Evolutionary conservation across 1,140 invertebrate species (phyloP).

Genomic region (Spodoptera litura): DNA sequence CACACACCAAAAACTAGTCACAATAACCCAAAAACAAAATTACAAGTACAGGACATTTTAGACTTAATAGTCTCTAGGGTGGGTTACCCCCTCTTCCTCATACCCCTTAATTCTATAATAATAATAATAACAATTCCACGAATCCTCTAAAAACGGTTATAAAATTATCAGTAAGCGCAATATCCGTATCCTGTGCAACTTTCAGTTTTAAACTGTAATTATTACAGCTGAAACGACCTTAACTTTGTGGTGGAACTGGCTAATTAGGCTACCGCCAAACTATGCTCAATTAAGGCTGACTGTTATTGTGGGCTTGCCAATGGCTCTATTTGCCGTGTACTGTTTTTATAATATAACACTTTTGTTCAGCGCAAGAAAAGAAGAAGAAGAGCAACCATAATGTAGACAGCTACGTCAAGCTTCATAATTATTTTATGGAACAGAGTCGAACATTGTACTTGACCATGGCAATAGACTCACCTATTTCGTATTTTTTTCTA

Average conservation of each 20-base stretch:
- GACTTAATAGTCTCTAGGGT: not conserved
- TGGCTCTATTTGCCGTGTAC: not conserved
- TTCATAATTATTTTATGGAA: too few relatives aligned
- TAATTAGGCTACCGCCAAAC: conserved; percentile 22
- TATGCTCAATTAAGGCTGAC: not conserved
- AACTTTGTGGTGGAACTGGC: not conserved
- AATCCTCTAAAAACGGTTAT: conserved; percentile 13
- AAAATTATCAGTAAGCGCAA: conserved; percentile 32
- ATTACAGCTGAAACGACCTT: not conserved
- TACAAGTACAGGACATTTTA: not conserved
- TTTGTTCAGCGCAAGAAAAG: not conserved
- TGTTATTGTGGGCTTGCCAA: conserved; percentile 5
- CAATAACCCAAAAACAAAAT: not conserved
- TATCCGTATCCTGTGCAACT: conserved; percentile 9
- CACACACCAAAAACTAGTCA: not conserved
- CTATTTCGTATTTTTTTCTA: too few relatives aligned
- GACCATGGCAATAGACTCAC: too few relatives aligned
- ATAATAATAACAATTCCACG: conserved; percentile 11
- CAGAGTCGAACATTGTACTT: too few relatives aligned
- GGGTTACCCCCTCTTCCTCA: too few relatives aligned
- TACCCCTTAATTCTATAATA: conserved; percentile 16
- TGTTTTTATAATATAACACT: not conserved
- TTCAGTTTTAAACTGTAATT: conserved; percentile 25
- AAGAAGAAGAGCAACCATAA: too few relatives aligned
- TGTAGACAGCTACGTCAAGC: too few relatives aligned